phyloP scores from a whole-genome alignment of 2,113 vertebrate genomes.

The Microtus montanus region DNA sequence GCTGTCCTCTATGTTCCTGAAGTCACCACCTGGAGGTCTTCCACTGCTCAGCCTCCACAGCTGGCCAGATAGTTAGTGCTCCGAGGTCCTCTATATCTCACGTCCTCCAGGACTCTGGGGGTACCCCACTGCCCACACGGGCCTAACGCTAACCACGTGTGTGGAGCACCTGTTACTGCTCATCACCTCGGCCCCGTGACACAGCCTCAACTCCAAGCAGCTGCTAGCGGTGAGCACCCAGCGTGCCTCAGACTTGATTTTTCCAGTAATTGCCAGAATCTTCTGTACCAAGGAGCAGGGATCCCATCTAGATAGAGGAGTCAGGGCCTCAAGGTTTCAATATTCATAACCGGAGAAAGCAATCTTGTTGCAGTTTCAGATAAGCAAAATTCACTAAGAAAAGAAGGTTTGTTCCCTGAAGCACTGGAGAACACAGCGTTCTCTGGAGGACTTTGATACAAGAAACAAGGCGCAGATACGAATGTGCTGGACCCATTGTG shows the following conservation, averaged over 20 bases:
- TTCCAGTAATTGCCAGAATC: background rate
- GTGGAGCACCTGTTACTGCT: background rate
- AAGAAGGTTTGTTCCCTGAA: background rate
- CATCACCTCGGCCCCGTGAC: background rate
- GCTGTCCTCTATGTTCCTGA: background rate
- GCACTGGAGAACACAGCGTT: background rate
- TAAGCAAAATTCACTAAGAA: background rate
- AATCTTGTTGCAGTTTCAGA: background rate
- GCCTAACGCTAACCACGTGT: background rate
- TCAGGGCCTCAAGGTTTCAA: background rate
- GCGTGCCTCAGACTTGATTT: background rate
- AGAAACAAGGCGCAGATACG: background rate
- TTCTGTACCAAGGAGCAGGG: background rate
- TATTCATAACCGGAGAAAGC: background rate
- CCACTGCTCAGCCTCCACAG: background rate
- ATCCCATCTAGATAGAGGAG: background rate
- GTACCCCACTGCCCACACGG: background rate
- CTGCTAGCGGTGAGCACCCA: fast-evolving
- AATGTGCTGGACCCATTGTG: background rate
- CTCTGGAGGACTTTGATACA: background rate
- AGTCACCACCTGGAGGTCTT: background rate
- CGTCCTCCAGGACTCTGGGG: no score
- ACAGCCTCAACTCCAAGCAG: background rate
- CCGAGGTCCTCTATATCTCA: background rate
- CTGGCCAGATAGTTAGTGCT: background rate